Conservation (phyloP, 2,113 vertebrate species). For the Chionis minor region DNA sequence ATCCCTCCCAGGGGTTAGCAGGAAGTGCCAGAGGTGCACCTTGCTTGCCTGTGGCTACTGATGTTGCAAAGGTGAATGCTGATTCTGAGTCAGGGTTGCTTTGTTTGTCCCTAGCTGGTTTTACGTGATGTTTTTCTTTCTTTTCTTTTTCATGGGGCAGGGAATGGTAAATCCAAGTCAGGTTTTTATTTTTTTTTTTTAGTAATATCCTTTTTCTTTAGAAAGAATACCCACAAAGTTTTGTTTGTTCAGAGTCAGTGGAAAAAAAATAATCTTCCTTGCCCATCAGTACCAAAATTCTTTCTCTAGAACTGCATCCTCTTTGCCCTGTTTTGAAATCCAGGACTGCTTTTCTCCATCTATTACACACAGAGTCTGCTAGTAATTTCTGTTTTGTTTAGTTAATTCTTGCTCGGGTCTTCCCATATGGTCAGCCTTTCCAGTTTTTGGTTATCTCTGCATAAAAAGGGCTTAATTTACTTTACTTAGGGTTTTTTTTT, state of each 20-base stretch:
- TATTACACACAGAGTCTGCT: neutral
- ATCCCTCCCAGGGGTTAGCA: neutral
- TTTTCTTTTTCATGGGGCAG: neutral
- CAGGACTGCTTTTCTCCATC: neutral
- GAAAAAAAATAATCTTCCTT: neutral
- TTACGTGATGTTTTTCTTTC: neutral
- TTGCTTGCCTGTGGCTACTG: neutral
- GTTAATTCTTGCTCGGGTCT: neutral
- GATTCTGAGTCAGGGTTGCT: neutral
- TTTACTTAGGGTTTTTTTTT: neutral
- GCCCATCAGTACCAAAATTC: neutral
- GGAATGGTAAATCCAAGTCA: neutral
- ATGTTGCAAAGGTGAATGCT: neutral
- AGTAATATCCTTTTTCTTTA: neutral
- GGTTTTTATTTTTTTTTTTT: neutral
- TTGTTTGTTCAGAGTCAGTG: neutral
- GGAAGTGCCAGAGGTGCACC: neutral
- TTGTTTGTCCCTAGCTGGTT: neutral
- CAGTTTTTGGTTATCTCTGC: neutral
- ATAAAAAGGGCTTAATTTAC: neutral
- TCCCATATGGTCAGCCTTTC: neutral
- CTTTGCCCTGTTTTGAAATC: neutral
- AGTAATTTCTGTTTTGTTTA: neutral
- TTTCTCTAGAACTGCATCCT: neutral
- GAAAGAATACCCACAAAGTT: neutral